Evolutionary conservation across 64 coral and sea anemone genomes (phyloP).

Genomic region (Anthopleura sola): DNA sequence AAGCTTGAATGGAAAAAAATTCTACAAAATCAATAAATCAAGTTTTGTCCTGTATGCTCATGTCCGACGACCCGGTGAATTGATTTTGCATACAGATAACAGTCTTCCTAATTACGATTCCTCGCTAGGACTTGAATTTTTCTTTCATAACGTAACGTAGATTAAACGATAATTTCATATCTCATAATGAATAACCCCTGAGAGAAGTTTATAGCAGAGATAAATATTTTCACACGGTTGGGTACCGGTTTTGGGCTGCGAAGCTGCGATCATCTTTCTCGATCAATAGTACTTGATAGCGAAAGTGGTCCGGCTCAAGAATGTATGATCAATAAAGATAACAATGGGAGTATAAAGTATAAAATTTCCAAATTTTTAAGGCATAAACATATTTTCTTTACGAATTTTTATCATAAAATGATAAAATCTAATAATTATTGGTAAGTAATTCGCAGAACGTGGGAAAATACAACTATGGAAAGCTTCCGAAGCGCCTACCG

Average conservation of each 20-base stretch:
- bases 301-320: background rate
- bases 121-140: background rate
- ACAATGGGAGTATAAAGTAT: background rate
- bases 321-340: background rate
- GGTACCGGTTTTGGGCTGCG: background rate
- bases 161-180: background rate
- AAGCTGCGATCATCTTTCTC: background rate
- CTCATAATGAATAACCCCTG: background rate
- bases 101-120: no score
- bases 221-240: background rate
- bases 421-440: no score
- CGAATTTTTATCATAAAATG: no score
- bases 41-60: no score
- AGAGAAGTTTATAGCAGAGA: background rate
- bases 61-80: no score
- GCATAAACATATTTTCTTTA: no score
- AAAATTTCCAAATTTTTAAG: background rate
- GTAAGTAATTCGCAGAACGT: no score
- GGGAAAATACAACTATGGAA: no score
- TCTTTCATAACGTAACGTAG: background rate
- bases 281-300: background rate
- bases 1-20: no score
- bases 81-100: no score
- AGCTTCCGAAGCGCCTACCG: no score
- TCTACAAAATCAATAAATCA: no score